These are phyloP conservation scores for Propsilocerus akamusi DNA, from an alignment of 1,140 invertebrate genomes.

Conservation along the genomic window DNA sequence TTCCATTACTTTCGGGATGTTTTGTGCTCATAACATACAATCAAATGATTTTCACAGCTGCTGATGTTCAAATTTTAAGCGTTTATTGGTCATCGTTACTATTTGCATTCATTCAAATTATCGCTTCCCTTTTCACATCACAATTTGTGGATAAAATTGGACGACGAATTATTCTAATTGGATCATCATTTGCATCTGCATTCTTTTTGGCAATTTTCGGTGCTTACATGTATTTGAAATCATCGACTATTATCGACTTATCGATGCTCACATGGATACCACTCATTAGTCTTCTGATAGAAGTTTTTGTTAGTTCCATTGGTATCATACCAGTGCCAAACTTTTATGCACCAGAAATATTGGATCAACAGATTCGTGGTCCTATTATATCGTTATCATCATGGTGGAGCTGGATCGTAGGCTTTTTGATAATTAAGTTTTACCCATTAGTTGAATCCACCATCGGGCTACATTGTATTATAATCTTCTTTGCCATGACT, in stretches of 20 bases:
- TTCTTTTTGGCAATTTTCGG: not conserved
- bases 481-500: slow-evolving; percentile 27
- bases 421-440: slow-evolving; percentile 38
- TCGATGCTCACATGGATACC: slow-evolving; percentile 16
- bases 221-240: slow-evolving; percentile 8
- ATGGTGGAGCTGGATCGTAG: slow-evolving; percentile 31
- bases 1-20: not conserved
- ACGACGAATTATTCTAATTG: slow-evolving; percentile 6
- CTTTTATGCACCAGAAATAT: not conserved
- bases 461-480: slow-evolving; percentile 28
- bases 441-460: slow-evolving; percentile 20
- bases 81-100: not conserved
- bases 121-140: slow-evolving; percentile 14
- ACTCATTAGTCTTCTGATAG: slow-evolving; percentile 10
- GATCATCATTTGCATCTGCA: not conserved
- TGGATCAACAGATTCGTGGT: not conserved
- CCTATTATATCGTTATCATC: not conserved
- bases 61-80: not conserved
- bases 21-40: not conserved
- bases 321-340: not conserved
- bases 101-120: slow-evolving; percentile 30
- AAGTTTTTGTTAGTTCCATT: not conserved
- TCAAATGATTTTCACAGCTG: not conserved
- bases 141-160: slow-evolving; percentile 19
- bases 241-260: slow-evolving; percentile 9